phyloP scores from a whole-genome alignment of 2,888 invertebrate genomes.

The Papilio demoleus region DNA sequence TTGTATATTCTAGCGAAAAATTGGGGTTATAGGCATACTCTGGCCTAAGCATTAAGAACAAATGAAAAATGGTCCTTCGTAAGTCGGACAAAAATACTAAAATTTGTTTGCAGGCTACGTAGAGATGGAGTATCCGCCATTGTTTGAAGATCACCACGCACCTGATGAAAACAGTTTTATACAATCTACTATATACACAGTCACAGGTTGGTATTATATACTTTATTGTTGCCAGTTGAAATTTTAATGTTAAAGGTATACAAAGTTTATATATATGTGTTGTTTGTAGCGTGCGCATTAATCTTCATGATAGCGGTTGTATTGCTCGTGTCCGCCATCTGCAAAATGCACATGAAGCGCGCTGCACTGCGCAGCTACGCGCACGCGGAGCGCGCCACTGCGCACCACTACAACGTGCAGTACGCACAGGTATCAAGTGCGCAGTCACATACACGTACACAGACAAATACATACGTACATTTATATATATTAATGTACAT shows the following conservation, averaged over 20 bases:
- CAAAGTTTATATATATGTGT: background rate
- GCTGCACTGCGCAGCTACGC: conserved; percentile 69
- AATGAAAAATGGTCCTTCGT: too few species aligned
- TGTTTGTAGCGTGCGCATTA: conserved; percentile 69
- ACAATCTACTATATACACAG: conserved; percentile 79
- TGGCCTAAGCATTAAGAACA: too few species aligned
- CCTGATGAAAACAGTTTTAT: conserved; percentile 77
- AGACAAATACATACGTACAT: too few species aligned
- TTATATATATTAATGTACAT: too few species aligned
- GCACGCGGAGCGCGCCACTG: conserved; percentile 58
- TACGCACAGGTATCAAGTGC: conserved; percentile 48
- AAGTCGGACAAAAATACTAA: too few species aligned
- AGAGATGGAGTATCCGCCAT: conserved; percentile 64
- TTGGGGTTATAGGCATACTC: too few species aligned
- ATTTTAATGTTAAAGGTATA: too few species aligned
- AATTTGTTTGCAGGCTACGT: conserved; percentile 50
- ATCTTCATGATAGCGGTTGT: conserved; percentile 80
- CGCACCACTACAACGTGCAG: conserved; percentile 59
- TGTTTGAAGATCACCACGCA: conserved; percentile 69
- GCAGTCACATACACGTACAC: conserved; percentile 4
- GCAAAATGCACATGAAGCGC: conserved; percentile 80
- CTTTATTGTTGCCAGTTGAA: too few species aligned
- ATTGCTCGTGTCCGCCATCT: conserved; percentile 76
- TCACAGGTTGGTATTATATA: conserved; percentile 71
- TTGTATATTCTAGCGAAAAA: too few species aligned